Evolutionary conservation across 2,888 invertebrate genomes (phyloP).

Genomic region (Mellilla xanthometata): DNA sequence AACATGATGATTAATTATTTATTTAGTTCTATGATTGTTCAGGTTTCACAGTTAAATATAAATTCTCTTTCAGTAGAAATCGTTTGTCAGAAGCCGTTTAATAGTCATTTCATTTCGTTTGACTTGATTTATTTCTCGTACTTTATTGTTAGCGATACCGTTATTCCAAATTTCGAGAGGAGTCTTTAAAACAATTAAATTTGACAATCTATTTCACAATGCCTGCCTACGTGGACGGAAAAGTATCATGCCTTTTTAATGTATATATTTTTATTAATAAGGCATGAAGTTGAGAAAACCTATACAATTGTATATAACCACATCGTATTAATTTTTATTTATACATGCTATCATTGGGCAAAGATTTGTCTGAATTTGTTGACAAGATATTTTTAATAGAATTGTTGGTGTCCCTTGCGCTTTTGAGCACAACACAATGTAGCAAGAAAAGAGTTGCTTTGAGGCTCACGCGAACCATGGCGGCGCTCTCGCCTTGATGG

Average conservation of each 20-base stretch:
- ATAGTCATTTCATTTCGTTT: slow-evolving; percentile 6
- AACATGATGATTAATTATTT: neutral
- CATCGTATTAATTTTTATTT: no score
- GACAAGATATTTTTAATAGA: no score
- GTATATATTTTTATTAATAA: no score
- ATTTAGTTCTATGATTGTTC: slow-evolving; percentile 1
- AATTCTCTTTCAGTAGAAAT: slow-evolving; percentile 4
- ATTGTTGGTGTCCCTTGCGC: slow-evolving; percentile 51
- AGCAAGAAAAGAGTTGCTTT: slow-evolving; percentile 61
- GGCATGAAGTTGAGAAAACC: no score
- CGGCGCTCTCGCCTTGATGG: slow-evolving; percentile 63
- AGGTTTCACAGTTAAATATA: slow-evolving; percentile 2
- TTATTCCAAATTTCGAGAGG: no score
- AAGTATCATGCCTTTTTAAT: no score
- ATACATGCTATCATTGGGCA: no score
- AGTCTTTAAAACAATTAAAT: no score
- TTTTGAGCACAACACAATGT: slow-evolving; percentile 61
- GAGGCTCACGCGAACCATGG: slow-evolving; percentile 60
- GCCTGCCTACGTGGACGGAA: no score
- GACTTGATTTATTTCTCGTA: neutral
- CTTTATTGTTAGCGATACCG: neutral
- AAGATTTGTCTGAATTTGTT: no score
- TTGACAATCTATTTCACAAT: no score
- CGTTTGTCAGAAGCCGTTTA: slow-evolving; percentile 5
- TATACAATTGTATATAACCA: no score